phyloP scores from a whole-genome alignment of 2,888 invertebrate genomes.

The Dione juno region DNA sequence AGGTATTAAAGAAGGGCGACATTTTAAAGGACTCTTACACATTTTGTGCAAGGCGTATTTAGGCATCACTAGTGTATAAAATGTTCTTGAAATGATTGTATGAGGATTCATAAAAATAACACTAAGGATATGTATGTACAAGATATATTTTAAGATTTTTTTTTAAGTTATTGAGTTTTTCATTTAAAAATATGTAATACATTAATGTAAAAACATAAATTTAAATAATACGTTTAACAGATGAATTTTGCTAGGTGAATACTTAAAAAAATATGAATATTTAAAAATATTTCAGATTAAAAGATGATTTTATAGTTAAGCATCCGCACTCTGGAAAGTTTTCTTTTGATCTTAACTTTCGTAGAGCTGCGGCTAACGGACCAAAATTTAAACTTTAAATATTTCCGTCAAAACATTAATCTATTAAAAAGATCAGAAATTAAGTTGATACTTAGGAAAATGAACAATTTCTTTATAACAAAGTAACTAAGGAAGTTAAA shows the following conservation, averaged over 20 bases:
- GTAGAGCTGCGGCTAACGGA: constrained; percentile 32
- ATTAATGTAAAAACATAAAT: no score
- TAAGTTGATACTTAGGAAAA: neutral
- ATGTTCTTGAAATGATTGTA: neutral
- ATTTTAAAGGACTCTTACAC: neutral
- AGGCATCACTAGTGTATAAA: neutral
- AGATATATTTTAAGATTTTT: neutral
- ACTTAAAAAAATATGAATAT: no score
- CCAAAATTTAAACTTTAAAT: constrained; percentile 21
- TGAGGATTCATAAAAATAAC: neutral
- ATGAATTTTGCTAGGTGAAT: no score
- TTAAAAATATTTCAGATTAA: neutral
- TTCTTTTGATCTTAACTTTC: constrained; percentile 35
- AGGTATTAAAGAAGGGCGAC: no score
- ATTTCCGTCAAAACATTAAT: constrained; percentile 7
- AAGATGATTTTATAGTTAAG: neutral
- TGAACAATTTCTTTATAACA: neutral
- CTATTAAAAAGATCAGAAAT: neutral
- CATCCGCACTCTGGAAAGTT: constrained; percentile 6
- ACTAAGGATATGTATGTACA: neutral
- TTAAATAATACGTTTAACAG: no score
- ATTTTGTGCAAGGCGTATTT: neutral
- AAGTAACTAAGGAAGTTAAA: neutral
- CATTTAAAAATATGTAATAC: no score
- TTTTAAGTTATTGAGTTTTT: no score